phyloP scores from a whole-genome alignment of 2,797 vertebrate species.

The Neosilurus hyrtlii region DNA sequence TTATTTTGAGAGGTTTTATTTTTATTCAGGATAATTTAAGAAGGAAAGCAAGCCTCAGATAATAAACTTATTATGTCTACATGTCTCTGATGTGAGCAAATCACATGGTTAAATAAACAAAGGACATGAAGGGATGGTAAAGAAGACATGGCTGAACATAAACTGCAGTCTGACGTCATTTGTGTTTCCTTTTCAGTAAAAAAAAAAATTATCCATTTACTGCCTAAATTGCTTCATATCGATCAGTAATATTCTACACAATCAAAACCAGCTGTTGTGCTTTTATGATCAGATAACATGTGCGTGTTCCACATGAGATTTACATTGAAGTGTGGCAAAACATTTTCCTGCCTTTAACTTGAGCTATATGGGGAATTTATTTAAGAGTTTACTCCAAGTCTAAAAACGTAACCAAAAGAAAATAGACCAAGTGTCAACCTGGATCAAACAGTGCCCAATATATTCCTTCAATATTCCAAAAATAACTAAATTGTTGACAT shows the following conservation, averaged over 20 bases:
- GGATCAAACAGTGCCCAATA: background rate
- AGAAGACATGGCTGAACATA: constrained; percentile 43
- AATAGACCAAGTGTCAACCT: constrained; percentile 21
- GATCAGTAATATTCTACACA: constrained; percentile 34
- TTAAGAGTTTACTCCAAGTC: background rate
- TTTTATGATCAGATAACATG: constrained; percentile 8
- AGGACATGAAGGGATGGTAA: constrained; percentile 12
- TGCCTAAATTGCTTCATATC: constrained; percentile 17
- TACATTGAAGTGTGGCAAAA: background rate
- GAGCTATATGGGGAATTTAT: constrained; percentile 9
- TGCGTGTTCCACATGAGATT: background rate
- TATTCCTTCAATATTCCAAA: constrained; percentile 9
- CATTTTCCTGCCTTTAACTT: constrained; percentile 8
- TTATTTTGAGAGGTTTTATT: no score
- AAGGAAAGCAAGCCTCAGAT: background rate
- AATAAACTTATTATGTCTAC: background rate
- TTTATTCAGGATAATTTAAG: background rate
- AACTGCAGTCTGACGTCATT: constrained; percentile 13
- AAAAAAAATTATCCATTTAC: constrained; percentile 5
- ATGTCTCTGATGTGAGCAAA: background rate
- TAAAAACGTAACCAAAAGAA: constrained; percentile 3
- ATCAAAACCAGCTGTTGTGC: constrained; percentile 34
- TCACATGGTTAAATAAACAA: no score
- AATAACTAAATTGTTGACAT: constrained; percentile 50
- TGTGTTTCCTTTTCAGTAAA: background rate